Evolutionary conservation across 2,113 vertebrate species (phyloP).

Genomic region (Dryoscopus gambensis): DNA sequence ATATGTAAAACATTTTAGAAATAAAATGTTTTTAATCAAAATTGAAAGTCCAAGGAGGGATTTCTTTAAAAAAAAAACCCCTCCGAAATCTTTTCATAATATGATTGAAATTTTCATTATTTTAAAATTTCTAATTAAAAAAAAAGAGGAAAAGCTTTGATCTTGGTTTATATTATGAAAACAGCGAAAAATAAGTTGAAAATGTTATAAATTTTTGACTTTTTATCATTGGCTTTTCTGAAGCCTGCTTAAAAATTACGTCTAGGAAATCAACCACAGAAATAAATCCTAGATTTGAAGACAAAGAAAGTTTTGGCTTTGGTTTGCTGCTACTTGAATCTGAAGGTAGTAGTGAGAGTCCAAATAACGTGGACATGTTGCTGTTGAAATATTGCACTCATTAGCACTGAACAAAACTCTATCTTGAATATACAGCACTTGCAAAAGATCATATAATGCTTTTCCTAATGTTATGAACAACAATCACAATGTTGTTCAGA

Average conservation of each 20-base stretch:
- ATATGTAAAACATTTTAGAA: background rate
- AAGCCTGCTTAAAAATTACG: background rate
- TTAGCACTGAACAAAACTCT: background rate
- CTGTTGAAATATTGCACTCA: background rate
- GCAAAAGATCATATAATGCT: background rate
- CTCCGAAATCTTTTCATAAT: background rate
- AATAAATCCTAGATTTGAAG: background rate
- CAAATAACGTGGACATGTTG: background rate
- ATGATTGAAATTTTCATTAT: background rate
- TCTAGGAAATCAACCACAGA: background rate
- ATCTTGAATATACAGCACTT: background rate
- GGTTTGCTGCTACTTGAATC: background rate
- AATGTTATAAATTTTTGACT: background rate
- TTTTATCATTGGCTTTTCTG: background rate
- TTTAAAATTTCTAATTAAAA: background rate
- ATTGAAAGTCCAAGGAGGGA: background rate
- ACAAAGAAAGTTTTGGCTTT: background rate
- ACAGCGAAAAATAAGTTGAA: background rate
- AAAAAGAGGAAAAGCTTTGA: background rate
- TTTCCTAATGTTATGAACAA: background rate
- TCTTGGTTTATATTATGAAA: background rate
- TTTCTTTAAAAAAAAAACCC: background rate
- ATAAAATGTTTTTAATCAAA: background rate
- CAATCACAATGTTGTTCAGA: background rate
- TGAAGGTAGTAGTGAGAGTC: background rate